These are phyloP conservation scores for Neogobius melanostomus DNA, from an alignment of 2,113 vertebrate genomes.

Conservation along the genomic window DNA sequence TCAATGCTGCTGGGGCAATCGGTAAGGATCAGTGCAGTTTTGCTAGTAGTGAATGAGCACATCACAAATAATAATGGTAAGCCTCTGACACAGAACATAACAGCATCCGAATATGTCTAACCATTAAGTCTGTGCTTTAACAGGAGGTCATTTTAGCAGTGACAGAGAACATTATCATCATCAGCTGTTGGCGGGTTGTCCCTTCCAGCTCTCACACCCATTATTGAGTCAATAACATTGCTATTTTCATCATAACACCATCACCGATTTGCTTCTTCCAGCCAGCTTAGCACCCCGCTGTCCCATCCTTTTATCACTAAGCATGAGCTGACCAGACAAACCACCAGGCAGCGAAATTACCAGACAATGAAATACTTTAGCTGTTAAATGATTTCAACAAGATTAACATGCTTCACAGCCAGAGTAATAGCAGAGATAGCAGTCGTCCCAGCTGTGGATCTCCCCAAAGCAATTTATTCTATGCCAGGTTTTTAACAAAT, in stretches of 20 bases:
- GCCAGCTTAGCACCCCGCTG: conserved; percentile 26
- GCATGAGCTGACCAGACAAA: conserved; percentile 42
- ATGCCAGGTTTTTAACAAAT: conserved; percentile 59
- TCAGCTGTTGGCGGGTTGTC: conserved; percentile 61
- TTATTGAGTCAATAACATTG: conserved; percentile 54
- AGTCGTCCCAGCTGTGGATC: conserved; percentile 56
- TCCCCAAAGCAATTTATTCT: conserved; percentile 65
- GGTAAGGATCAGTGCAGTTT: too few species aligned
- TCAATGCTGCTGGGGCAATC: too few species aligned
- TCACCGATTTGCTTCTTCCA: conserved; percentile 50
- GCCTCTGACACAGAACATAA: too few species aligned
- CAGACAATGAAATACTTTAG: conserved; percentile 27
- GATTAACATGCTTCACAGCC: conserved; percentile 48
- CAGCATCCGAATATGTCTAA: too few species aligned
- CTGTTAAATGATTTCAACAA: conserved; percentile 11
- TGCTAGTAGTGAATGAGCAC: too few species aligned
- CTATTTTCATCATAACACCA: conserved; percentile 58
- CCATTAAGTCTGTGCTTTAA: conserved; percentile 11
- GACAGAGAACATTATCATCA: conserved; percentile 52
- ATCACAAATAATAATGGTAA: too few species aligned
- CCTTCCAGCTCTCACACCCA: conserved; percentile 41
- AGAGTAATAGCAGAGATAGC: conserved; percentile 60
- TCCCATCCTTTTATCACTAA: conserved; percentile 37
- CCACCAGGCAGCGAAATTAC: conserved; percentile 33
- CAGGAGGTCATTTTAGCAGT: conserved; percentile 44